These are phyloP conservation scores for Dendropsophus ebraccatus DNA, from an alignment of 2,113 vertebrate genomes.

Conservation along the genomic window DNA sequence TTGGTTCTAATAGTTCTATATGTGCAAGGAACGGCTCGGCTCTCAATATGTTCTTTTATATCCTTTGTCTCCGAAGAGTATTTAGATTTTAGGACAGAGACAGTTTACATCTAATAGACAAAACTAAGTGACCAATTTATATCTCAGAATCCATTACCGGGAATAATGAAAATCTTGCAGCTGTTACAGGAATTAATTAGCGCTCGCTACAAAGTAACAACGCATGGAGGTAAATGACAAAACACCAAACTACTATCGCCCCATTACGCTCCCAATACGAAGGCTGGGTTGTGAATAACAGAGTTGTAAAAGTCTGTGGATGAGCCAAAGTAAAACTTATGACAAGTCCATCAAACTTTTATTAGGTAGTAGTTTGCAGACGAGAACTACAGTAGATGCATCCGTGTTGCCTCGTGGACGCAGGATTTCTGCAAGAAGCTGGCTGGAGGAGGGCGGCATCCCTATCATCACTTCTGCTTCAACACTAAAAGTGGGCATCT, in stretches of 20 bases:
- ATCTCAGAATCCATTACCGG: constrained; percentile 46
- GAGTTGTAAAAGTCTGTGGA: background rate
- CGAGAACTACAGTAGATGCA: too few relatives aligned
- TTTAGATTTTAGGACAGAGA: constrained; percentile 50
- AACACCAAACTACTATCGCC: background rate
- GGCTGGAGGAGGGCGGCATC: too few relatives aligned
- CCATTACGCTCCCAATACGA: background rate
- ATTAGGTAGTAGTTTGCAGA: background rate
- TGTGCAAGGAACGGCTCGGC: background rate
- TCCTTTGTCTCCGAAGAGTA: constrained; percentile 38
- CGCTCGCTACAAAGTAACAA: constrained; percentile 11
- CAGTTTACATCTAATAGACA: constrained; percentile 45
- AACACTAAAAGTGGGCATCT: too few relatives aligned
- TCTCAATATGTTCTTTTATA: constrained; percentile 29
- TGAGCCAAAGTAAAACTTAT: background rate
- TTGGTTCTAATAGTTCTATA: constrained; percentile 32
- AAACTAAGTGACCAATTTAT: constrained; percentile 54
- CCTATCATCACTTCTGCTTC: too few relatives aligned
- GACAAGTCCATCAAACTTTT: background rate
- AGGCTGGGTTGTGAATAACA: background rate
- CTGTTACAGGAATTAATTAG: constrained; percentile 54
- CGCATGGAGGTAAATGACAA: constrained; percentile 32
- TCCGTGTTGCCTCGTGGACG: too few relatives aligned
- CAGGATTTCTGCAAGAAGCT: too few relatives aligned
- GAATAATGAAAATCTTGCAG: constrained; percentile 53